A percentile compares a stretch with the other conserved stretches of the same genome.
Evolutionary conservation across 2,797 vertebrate species (phyloP).

Genomic region (Aeoliscus strigatus): DNA sequence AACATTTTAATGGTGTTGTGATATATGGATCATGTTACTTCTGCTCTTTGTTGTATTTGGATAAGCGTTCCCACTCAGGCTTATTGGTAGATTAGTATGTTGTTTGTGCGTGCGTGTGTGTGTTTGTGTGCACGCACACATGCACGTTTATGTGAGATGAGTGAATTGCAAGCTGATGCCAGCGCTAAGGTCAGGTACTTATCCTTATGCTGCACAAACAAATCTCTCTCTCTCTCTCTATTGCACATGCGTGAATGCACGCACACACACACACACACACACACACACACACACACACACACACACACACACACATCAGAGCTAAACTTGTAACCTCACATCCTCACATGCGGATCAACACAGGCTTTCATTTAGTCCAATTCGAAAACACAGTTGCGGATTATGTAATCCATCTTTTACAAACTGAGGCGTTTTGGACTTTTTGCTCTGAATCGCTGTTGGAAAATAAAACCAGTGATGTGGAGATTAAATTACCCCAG

Average conservation of each 20-base stretch:
- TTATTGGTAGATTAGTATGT: constrained; percentile 1
- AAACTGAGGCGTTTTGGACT: neutral
- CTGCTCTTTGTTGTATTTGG: neutral
- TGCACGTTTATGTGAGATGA: neutral
- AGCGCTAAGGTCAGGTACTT: constrained; percentile 33
- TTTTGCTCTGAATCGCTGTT: constrained; percentile 1
- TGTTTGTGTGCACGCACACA: neutral
- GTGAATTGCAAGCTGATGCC: constrained; percentile 25
- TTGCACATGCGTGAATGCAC: too few species aligned
- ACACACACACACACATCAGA: constrained; percentile 7
- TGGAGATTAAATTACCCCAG: neutral
- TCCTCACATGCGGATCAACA: constrained; percentile 10
- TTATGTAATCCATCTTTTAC: constrained; percentile 18
- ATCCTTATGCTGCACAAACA: constrained; percentile 17
- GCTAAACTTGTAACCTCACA: constrained; percentile 31
- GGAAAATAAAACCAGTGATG: neutral
- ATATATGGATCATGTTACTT: constrained; percentile 3
- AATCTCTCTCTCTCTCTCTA: constrained; percentile 26
- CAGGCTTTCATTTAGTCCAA: constrained; percentile 10
- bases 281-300: constrained; percentile 6
- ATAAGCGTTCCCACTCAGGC: neutral
- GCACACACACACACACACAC: neutral
- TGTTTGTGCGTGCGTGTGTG: constrained; percentile 7
- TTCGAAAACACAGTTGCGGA: constrained; percentile 21
- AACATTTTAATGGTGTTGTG: neutral